These are phyloP conservation scores for Thera britannica DNA, from an alignment of 2,888 invertebrate species.

Conservation along the genomic window DNA sequence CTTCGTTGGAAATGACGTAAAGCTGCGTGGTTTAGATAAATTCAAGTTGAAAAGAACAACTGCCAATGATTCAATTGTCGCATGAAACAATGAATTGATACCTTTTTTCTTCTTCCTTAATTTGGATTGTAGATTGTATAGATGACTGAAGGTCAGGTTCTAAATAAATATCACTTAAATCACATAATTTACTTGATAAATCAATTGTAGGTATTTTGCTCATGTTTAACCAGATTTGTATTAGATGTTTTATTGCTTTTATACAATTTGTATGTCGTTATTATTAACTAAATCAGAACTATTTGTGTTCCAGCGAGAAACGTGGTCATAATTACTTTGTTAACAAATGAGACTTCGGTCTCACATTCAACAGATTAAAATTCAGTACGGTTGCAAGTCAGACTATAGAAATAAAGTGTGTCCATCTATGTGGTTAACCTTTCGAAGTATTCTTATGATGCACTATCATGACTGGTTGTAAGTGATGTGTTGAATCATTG, in stretches of 20 bases:
- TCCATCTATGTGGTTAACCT: neutral
- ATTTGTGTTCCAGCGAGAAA: neutral
- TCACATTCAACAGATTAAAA: neutral
- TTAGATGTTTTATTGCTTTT: no score
- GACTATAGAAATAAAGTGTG: neutral
- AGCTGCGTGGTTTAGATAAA: slow-evolving; percentile 51
- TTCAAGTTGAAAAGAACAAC: slow-evolving; percentile 75
- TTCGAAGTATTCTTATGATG: neutral
- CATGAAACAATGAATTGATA: neutral
- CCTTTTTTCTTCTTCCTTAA: neutral
- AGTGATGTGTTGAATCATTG: slow-evolving; percentile 60
- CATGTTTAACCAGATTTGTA: no score
- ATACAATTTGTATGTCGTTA: no score
- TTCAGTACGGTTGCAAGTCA: neutral
- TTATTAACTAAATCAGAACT: neutral
- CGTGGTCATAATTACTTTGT: no score
- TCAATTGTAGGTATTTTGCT: no score
- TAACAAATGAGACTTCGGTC: neutral
- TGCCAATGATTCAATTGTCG: slow-evolving; percentile 67
- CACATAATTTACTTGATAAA: no score
- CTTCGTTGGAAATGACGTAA: slow-evolving; percentile 43
- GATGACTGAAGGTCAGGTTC: neutral
- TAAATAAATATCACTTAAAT: neutral
- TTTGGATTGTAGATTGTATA: neutral
- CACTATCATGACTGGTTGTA: neutral